phyloP scores from a whole-genome alignment of 2,888 invertebrate genomes.

The Hypolimnas misippus region DNA sequence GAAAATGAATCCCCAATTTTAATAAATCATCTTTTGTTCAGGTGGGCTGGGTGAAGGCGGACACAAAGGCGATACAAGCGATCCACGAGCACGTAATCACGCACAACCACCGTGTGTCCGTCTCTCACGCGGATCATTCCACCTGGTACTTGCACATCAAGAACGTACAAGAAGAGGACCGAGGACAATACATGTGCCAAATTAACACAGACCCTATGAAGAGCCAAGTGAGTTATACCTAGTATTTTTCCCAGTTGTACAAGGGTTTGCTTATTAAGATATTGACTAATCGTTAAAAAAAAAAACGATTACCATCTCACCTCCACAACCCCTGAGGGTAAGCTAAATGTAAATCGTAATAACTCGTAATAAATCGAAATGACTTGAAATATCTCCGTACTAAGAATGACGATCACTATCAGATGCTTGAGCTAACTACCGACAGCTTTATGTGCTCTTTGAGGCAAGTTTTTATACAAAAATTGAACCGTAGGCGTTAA shows the following conservation, averaged over 20 bases:
- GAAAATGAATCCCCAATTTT: conserved; percentile 7
- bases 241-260: background rate
- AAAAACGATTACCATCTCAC: no score
- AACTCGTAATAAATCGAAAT: no score
- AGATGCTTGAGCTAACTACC: no score
- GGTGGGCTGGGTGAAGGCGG: conserved; percentile 94
- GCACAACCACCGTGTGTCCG: conserved; percentile 91
- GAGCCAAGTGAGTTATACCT: conserved; percentile 85
- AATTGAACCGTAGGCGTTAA: no score
- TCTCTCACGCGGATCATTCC: conserved; percentile 90
- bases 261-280: no score
- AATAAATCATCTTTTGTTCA: conserved; percentile 56
- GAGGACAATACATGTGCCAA: conserved; percentile 94
- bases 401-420: no score
- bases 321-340: no score
- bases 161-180: conserved; percentile 90
- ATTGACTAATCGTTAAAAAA: no score
- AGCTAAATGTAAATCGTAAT: no score
- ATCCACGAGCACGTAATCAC: conserved; percentile 94
- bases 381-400: no score
- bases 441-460: no score
- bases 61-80: conserved; percentile 93
- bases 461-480: no score
- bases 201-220: conserved; percentile 96
- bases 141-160: conserved; percentile 93